phyloP scores from a whole-genome alignment of 2,113 vertebrate species.

The Bos javanicus region DNA sequence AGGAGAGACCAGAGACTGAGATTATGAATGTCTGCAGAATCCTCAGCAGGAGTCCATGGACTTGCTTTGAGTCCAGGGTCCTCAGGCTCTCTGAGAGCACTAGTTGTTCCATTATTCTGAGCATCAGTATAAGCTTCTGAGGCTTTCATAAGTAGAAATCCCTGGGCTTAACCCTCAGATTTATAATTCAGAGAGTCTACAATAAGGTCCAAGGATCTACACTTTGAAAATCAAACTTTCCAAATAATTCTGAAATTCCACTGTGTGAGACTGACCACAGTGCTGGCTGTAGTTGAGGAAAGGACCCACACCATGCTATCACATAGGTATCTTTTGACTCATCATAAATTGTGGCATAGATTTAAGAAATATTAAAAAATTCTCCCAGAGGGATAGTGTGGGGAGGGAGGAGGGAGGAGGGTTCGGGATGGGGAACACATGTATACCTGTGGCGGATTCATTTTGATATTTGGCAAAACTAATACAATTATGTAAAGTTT shows the following conservation, averaged over 20 bases:
- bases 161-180: background rate
- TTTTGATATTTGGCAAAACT: no score
- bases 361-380: background rate
- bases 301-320: rapidly evolving
- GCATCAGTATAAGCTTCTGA: background rate
- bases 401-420: no score
- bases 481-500: no score
- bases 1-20: background rate
- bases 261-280: rapidly evolving
- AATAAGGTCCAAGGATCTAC: background rate
- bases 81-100: background rate
- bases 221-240: background rate
- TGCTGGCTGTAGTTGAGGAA: rapidly evolving
- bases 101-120: background rate
- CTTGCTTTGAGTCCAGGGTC: background rate
- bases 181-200: background rate
- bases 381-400: background rate
- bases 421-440: no score
- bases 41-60: background rate
- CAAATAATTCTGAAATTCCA: background rate
- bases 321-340: background rate
- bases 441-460: no score
- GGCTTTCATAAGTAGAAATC: background rate
- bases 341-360: background rate
- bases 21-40: rapidly evolving